A percentile compares a stretch with the other conserved stretches of the same genome.
These are phyloP conservation scores for Hiodon alosoides DNA, from an alignment of 2,113 vertebrate species.

Conservation along the genomic window DNA sequence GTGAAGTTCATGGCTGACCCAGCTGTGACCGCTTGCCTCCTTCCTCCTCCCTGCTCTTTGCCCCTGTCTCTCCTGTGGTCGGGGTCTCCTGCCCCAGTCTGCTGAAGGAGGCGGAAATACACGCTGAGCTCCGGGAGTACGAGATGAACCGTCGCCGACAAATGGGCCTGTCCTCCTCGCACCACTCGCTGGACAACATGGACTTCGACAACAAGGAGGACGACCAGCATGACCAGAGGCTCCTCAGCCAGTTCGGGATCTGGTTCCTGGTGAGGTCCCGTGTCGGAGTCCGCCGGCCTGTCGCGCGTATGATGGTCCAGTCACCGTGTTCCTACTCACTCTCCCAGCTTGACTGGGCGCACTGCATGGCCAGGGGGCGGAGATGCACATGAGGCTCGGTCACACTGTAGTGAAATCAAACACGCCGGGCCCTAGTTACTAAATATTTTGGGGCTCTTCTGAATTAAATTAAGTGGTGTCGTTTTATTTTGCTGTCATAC, in stretches of 20 bases:
- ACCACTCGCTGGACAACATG: slow-evolving; percentile 91
- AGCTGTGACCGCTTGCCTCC: background rate
- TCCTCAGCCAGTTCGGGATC: slow-evolving; percentile 97
- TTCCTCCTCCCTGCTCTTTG: background rate
- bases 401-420: background rate
- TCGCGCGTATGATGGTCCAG: background rate
- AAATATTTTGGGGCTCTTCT: background rate
- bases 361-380: background rate
- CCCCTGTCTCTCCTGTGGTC: background rate
- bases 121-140: slow-evolving; percentile 89
- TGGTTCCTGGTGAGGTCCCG: slow-evolving; percentile 85
- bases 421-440: background rate
- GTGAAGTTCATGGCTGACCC: background rate
- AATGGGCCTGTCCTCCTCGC: slow-evolving; percentile 92
- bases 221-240: slow-evolving; percentile 92
- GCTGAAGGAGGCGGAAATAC: slow-evolving; percentile 95
- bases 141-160: slow-evolving; percentile 89
- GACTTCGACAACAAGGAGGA: slow-evolving; percentile 99
- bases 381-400: background rate
- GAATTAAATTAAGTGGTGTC: background rate
- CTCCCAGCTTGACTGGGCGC: background rate
- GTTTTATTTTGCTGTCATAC: background rate
- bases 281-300: background rate
- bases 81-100: slow-evolving; percentile 62
- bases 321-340: background rate